Evolutionary conservation across 2,113 vertebrate genomes (phyloP).

Genomic region (Okapia johnstoni): DNA sequence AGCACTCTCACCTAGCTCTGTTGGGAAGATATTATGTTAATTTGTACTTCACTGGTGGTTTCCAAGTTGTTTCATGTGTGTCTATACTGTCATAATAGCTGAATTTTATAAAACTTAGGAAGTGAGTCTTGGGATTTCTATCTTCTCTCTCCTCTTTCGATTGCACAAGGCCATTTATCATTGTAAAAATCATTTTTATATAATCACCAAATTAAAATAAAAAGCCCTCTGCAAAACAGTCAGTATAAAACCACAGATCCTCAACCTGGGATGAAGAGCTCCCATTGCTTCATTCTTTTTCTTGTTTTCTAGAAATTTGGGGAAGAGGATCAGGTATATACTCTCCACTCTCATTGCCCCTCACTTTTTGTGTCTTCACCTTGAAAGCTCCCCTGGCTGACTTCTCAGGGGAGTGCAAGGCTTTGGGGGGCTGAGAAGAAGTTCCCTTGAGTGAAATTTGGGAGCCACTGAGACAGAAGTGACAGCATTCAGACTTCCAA

Average conservation of each 20-base stretch:
- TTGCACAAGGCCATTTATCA: not conserved
- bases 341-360: not conserved
- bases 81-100: not conserved
- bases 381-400: not conserved
- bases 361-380: not conserved
- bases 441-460: not conserved
- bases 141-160: not conserved
- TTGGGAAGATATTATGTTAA: not conserved
- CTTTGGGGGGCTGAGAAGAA: not conserved
- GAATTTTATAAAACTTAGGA: not conserved
- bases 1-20: not conserved
- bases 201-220: not conserved
- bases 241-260: not conserved
- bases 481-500: not conserved
- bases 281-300: not conserved
- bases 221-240: not conserved
- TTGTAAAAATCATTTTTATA: not conserved
- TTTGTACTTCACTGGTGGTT: not conserved
- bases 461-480: not conserved
- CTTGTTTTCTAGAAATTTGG: not conserved
- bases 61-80: not conserved
- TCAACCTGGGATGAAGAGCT: not conserved
- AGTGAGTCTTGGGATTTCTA: not conserved
- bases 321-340: not conserved
- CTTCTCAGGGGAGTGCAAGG: not conserved